A percentile compares a stretch with the other conserved stretches of the same genome.
These are phyloP conservation scores for Ammodytes marinus DNA, from an alignment of 2,113 vertebrate species.

Conservation along the genomic window DNA sequence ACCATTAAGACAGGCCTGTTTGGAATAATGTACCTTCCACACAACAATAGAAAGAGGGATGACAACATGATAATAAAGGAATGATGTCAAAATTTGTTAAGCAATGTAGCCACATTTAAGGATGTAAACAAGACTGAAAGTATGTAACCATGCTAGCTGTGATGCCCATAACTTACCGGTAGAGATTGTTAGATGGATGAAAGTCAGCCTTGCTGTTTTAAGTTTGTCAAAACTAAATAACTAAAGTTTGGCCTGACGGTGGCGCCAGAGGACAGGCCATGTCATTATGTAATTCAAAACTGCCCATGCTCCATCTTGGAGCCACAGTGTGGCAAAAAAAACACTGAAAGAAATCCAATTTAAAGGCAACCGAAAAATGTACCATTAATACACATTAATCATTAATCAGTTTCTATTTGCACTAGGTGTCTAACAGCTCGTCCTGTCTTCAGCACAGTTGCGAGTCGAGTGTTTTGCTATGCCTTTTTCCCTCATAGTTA, in stretches of 20 bases:
- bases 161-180: neutral
- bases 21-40: constrained; percentile 45
- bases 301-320: neutral
- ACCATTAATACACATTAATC: neutral
- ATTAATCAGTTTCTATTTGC: constrained; percentile 28
- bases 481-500: constrained; percentile 41
- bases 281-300: constrained; percentile 3
- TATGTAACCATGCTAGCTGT: neutral
- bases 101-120: constrained; percentile 7
- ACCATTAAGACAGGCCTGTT: constrained; percentile 14
- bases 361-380: constrained; percentile 29
- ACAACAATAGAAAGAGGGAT: constrained; percentile 2
- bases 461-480: neutral
- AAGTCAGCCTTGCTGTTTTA: neutral
- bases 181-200: neutral
- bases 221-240: neutral
- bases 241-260: constrained; percentile 40
- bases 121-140: constrained; percentile 34
- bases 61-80: constrained; percentile 12
- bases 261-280: constrained; percentile 48
- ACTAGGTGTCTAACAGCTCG: constrained; percentile 18
- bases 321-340: neutral
- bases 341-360: constrained; percentile 11
- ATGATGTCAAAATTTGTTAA: constrained; percentile 9
- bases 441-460: constrained; percentile 3